Base-by-base conservation (phyloP, 2,113 vertebrate genomes). In the Pseudonaja textilis region DNA sequence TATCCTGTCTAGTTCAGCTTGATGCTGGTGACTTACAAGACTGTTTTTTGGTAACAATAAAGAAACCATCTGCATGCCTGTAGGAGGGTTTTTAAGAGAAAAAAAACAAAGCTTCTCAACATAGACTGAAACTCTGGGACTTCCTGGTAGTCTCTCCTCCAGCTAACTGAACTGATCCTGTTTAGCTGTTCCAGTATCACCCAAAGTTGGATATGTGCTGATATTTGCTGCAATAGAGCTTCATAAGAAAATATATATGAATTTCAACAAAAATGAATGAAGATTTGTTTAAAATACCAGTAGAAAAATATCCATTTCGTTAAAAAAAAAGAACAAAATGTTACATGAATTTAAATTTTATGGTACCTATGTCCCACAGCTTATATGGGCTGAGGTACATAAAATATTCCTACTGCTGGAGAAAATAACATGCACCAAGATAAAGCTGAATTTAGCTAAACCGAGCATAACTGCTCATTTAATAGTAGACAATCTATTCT, bases 231-330 rank as follows among this genome's bases (percentile, higher is more conserved):
- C n/a, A 54, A 54, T 6, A 55, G 86, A 52, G 26, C 92, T 50
- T 91, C 94, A 74, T 25, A 96, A 92, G 94, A 95, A 95, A 93
- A 93, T 26, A 22, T 85, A 52, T 59, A 85, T 42, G 52, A 11
- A 81, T 39, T 50, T 10, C 85, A 42, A 39, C 29, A 7, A 0
- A 52, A 18, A 91, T 10, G 88, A 92, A 88, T 90, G 87, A 22
- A 45, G 0, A 2, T 81, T 90, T 85, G 14, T 42, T 39, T 69
- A 61, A 93, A 93, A 64, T 55, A 93, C 87, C 90, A 88, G 85
- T 61, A 89, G 81, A 57, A 87, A 94, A 26, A 10, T n/a, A 25
- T 47, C 93, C 1, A 7, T 0, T 90, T 55, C 89, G 0, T 61
- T 42, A 9, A 92, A 45, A 92, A 14, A 14, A 1, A 69, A 81